A percentile compares a stretch with the other conserved stretches of the same genome.
Evolutionary conservation across 2,797 vertebrate genomes (phyloP).

Genomic region (Lepilemur ruficaudatus): DNA sequence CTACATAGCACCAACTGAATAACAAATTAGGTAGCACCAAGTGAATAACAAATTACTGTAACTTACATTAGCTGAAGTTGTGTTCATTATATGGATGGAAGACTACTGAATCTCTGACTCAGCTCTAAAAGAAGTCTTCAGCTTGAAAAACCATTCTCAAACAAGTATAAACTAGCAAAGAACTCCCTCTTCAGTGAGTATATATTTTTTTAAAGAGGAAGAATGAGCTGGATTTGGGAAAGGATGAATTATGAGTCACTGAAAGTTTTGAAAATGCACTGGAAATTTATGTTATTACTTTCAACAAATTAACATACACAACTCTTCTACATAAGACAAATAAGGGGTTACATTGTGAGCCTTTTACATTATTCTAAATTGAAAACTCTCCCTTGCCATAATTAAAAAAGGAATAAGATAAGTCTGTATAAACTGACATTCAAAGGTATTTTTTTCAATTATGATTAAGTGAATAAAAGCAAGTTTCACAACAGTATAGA

Average conservation of each 20-base stretch:
- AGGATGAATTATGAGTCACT: not conserved
- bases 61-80: conserved; percentile 8
- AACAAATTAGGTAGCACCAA: conserved; percentile 44
- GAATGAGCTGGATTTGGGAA: not conserved
- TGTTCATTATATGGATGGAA: conserved; percentile 54
- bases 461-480: not conserved
- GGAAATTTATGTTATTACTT: not conserved
- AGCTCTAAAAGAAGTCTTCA: conserved; percentile 44
- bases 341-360: not conserved
- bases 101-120: conserved; percentile 5
- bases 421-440: not conserved
- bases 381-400: not conserved
- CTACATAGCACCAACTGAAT: conserved; percentile 27
- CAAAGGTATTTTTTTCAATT: not conserved
- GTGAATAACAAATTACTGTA: conserved; percentile 13
- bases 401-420: not conserved
- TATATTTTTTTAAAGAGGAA: not conserved
- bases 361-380: not conserved
- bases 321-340: not conserved
- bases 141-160: conserved; percentile 18
- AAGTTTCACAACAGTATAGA: not conserved
- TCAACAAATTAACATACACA: conserved; percentile 2
- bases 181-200: no score
- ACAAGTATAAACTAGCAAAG: not conserved
- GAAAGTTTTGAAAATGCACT: not conserved